These are phyloP conservation scores for Semaprochilodus insignis DNA, from an alignment of 2,797 vertebrate species.

Conservation along the genomic window DNA sequence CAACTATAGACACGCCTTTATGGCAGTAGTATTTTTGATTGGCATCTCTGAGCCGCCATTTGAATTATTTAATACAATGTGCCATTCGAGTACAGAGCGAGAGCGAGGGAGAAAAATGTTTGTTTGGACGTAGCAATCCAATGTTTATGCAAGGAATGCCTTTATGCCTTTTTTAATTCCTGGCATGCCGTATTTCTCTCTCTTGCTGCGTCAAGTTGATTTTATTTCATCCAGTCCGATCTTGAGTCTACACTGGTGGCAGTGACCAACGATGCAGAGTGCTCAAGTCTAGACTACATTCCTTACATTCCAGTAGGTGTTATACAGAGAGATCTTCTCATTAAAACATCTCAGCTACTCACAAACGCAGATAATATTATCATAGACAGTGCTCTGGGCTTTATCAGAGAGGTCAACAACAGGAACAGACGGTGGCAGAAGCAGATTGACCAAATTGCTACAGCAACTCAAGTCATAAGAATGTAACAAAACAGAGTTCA, in stretches of 20 bases:
- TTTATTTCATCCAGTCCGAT: slow-evolving; percentile 12
- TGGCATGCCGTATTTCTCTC: slow-evolving; percentile 27
- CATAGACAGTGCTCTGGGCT: no score
- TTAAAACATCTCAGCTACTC: neutral
- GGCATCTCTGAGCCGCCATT: slow-evolving; percentile 80
- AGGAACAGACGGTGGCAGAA: neutral
- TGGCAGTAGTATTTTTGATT: slow-evolving; percentile 85
- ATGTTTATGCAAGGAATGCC: slow-evolving; percentile 51
- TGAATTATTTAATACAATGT: slow-evolving; percentile 84
- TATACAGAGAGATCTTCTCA: neutral
- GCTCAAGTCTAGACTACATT: neutral
- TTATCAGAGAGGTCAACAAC: no score
- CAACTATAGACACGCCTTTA: slow-evolving; percentile 79
- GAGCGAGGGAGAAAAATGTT: slow-evolving; percentile 32
- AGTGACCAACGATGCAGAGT: neutral
- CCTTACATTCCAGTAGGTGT: neutral
- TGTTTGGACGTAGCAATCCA: slow-evolving; percentile 34
- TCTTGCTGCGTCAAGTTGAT: slow-evolving; percentile 8
- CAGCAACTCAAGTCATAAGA: no score
- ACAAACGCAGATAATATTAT: neutral
- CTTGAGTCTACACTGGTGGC: slow-evolving; percentile 11
- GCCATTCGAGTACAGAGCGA: slow-evolving; percentile 55
- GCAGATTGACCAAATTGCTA: no score
- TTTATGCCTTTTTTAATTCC: slow-evolving; percentile 57
- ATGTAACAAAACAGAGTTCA: no score